phyloP scores from a whole-genome alignment of 2,888 invertebrate genomes.

The Drosophila trichaetosa region DNA sequence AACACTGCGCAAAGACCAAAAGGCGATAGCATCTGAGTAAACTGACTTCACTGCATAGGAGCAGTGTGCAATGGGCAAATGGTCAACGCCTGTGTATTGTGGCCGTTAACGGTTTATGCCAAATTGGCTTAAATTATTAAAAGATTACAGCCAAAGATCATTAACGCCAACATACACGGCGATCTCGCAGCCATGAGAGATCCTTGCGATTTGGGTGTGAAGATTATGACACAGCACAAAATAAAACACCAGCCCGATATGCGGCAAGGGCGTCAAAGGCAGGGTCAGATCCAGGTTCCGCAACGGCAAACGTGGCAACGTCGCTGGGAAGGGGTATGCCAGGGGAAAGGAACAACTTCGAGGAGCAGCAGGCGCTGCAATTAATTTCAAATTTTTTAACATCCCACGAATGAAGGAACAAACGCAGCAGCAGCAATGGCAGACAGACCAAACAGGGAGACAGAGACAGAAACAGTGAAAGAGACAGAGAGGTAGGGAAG shows the following conservation, averaged over 20 bases:
- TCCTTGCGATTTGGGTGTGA: constrained; percentile 74
- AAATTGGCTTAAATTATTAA: constrained; percentile 83
- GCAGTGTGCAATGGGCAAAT: constrained; percentile 39
- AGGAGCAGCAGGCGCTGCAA: constrained; percentile 67
- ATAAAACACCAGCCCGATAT: constrained; percentile 37
- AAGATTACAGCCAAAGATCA: constrained; percentile 77
- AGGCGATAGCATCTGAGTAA: constrained; percentile 30
- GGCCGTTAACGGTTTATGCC: constrained; percentile 78
- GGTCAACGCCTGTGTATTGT: constrained; percentile 62
- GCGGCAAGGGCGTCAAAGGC: constrained; percentile 36
- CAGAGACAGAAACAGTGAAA: background rate
- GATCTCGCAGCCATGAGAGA: constrained; percentile 47
- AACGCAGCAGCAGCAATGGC: constrained; percentile 20
- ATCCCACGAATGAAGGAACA: constrained; percentile 48
- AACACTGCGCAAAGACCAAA: constrained; percentile 69
- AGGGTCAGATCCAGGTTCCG: constrained; percentile 23
- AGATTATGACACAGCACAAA: constrained; percentile 81
- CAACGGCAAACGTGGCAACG: background rate
- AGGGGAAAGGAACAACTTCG: constrained; percentile 9
- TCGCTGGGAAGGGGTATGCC: background rate
- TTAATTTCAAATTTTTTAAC: constrained; percentile 78
- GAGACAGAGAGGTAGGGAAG: background rate
- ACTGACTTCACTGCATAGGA: constrained; percentile 6
- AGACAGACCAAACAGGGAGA: constrained; percentile 39
- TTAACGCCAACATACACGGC: constrained; percentile 57